Base-by-base conservation (phyloP, 2,888 invertebrate genomes). In the Xanthia icteritia region DNA sequence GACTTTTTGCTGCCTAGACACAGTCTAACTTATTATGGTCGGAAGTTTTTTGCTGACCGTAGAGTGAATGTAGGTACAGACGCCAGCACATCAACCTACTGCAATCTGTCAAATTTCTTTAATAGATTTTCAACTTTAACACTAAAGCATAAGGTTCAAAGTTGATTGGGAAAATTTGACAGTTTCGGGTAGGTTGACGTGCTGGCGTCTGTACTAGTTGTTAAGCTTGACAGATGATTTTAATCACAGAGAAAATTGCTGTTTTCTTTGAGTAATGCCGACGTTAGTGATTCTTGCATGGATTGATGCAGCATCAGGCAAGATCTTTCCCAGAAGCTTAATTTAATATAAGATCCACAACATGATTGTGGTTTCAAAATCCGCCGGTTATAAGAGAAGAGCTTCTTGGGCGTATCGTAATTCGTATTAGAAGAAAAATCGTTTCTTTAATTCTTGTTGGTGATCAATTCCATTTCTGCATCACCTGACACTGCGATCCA, bases 1-100 rank as follows among this genome's bases (percentile, higher is more conserved):
- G 42, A 51, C 13, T 80, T 81, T 82, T 76, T 74, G 45, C 42
- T 39, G 58, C n/a, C 58, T 68, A 76, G 56, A 73, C 66, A 23
- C 4, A 31, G 69, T 69, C 73, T 58, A 77, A 67, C 31, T 73
- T 72, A 77, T 69, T 64, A 73, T 70, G 31, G 51, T 56, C 20
- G 51, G 23, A 42, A 58, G 23, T 66, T 66, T 87, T 77, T 82
- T 82, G 48, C 27, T 31, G 27, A 20, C 23, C 20, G 68, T 65
- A 58, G 54, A 77, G 54, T 74, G 68, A 79, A 85, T n/a, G n/a
- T n/a, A n/a, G n/a, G n/a, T n/a, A n/a, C n/a, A n/a, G n/a, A n/a
- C n/a, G n/a, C n/a, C n/a, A n/a, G n/a, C n/a, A n/a, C n/a, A n/a
- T n/a, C n/a, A n/a, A n/a, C n/a, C n/a, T n/a, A n/a, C n/a, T n/a